Conservation (phyloP, 2,888 invertebrate species). For the Hemithea aestivaria region DNA sequence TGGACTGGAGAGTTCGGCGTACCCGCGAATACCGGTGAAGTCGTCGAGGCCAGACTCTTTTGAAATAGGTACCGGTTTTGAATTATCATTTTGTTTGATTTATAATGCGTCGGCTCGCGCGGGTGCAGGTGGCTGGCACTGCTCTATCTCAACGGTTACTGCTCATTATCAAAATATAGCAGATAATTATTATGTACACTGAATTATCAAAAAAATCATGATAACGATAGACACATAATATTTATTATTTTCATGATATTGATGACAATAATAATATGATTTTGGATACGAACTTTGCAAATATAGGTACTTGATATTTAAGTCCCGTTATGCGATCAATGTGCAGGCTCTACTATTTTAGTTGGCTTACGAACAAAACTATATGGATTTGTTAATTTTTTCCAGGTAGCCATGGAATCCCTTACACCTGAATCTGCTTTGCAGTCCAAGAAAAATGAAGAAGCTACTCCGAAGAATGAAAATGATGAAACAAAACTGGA, state of each 20-base stretch:
- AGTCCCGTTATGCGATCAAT: too few species aligned
- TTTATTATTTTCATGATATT: too few species aligned
- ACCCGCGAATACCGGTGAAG: constrained; percentile 59
- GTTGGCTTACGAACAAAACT: too few species aligned
- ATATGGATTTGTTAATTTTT: constrained; percentile 21
- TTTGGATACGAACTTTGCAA: too few species aligned
- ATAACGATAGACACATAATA: too few species aligned
- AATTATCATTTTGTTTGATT: constrained; percentile 76
- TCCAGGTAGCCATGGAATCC: constrained; percentile 54
- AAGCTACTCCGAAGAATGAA: constrained; percentile 25
- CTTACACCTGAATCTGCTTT: constrained; percentile 22
- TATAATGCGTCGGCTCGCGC: constrained; percentile 52
- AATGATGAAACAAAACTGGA: constrained; percentile 30
- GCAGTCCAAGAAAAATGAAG: constrained; percentile 24
- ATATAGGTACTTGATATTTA: too few species aligned
- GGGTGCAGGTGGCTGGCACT: constrained; percentile 51
- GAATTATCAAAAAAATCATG: constrained; percentile 4
- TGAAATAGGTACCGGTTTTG: constrained; percentile 77
- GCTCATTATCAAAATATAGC: constrained; percentile 7
- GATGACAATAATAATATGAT: too few species aligned
- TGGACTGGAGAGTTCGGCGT: constrained; percentile 65
- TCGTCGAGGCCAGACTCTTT: constrained; percentile 68
- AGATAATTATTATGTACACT: constrained; percentile 2
- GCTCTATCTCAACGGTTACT: constrained; percentile 12
- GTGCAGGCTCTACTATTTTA: too few species aligned